phyloP scores from a whole-genome alignment of 2,888 invertebrate species.

The Drosophila rellima region DNA sequence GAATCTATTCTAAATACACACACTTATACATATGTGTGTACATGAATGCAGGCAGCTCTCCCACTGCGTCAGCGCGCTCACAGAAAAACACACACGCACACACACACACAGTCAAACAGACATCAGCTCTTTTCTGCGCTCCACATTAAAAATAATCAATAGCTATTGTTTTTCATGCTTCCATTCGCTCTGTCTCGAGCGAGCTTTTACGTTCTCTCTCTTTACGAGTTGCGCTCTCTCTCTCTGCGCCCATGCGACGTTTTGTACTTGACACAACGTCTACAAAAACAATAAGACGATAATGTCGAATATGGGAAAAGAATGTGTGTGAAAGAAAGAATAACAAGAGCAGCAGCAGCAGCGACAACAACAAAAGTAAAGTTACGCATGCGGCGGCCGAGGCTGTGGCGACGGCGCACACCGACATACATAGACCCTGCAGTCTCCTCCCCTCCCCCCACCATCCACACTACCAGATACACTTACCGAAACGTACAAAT shows the following conservation, averaged over 20 bases:
- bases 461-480: background rate
- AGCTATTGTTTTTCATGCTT: constrained; percentile 45
- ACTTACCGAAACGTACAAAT: constrained; percentile 3
- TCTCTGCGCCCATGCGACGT: constrained; percentile 1
- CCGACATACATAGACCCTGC: constrained; percentile 7
- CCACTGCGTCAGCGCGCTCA: constrained; percentile 76
- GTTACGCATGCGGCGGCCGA: constrained; percentile 72
- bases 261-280: constrained; percentile 48
- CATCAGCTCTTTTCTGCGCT: constrained; percentile 18
- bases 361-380: constrained; percentile 37
- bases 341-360: constrained; percentile 20
- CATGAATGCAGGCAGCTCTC: constrained; percentile 46
- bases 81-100: background rate
- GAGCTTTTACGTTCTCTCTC: constrained; percentile 29
- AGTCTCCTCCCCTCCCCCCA: background rate
- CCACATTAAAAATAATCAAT: constrained; percentile 64
- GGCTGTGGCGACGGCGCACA: constrained; percentile 65
- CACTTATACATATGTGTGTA: background rate
- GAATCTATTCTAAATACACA: constrained; percentile 37
- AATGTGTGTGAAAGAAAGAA: constrained; percentile 28
- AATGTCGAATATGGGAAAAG: constrained; percentile 35
- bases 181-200: background rate
- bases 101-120: constrained; percentile 13
- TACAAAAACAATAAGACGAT: constrained; percentile 55
- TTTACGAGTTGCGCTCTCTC: background rate